A percentile compares a stretch with the other conserved stretches of the same genome.
Conservation (phyloP, 2,113 vertebrate genomes). For the Urocynchramus pylzowi region DNA sequence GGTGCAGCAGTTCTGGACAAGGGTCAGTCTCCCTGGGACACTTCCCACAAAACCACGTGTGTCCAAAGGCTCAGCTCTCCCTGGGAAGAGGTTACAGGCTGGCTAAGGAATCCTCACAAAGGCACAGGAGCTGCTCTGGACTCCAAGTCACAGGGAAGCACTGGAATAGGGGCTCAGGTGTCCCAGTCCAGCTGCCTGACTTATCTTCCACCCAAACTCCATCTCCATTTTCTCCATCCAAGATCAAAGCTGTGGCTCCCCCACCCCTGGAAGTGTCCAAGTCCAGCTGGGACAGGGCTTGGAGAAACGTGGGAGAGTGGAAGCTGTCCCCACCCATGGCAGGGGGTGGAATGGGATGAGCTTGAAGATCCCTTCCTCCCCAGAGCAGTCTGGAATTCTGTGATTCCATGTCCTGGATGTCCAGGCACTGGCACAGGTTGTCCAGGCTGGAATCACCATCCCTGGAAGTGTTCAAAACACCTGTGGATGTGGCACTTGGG, state of each 20-base stretch:
- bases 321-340: background rate
- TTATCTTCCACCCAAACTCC: background rate
- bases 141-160: background rate
- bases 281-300: accelerated
- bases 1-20: background rate
- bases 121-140: background rate
- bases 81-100: accelerated
- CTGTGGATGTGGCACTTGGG: background rate
- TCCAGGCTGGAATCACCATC: background rate
- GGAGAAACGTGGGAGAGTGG: background rate
- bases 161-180: background rate
- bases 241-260: background rate
- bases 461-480: background rate
- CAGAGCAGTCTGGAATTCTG: background rate
- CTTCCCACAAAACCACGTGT: background rate
- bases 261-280: background rate
- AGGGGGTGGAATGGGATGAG: background rate
- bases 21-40: background rate
- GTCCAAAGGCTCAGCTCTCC: background rate
- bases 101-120: background rate
- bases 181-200: background rate
- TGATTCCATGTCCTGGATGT: background rate
- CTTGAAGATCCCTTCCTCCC: background rate
- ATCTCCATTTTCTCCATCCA: background rate
- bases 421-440: background rate